These are phyloP conservation scores for Taenaris catops DNA, from an alignment of 2,888 invertebrate genomes.

Conservation along the genomic window DNA sequence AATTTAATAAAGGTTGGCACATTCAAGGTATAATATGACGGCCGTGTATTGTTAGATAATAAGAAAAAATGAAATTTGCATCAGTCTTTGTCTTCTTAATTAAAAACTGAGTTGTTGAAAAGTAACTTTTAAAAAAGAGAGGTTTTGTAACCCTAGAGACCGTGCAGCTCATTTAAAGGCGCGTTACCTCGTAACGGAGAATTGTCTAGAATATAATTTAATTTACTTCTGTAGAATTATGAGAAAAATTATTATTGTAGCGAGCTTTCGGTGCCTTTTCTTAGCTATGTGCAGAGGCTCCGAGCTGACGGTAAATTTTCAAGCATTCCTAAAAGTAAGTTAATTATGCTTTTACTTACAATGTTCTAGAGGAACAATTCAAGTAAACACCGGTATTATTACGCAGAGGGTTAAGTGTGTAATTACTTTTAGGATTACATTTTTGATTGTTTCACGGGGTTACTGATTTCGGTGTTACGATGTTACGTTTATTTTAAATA, in stretches of 20 bases:
- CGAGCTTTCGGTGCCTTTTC: not conserved
- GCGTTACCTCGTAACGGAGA: conserved; percentile 8
- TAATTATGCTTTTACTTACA: no score
- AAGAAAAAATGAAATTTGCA: no score
- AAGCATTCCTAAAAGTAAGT: not conserved
- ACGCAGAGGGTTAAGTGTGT: no score
- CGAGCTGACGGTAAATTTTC: not conserved
- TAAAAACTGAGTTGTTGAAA: conserved; percentile 11
- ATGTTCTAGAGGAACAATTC: no score
- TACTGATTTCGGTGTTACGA: no score
- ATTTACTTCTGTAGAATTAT: conserved; percentile 12
- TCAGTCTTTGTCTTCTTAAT: conserved; percentile 3
- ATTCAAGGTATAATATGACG: no score
- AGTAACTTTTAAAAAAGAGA: conserved; percentile 9
- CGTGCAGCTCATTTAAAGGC: conserved; percentile 16
- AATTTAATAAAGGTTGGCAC: no score
- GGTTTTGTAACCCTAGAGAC: conserved; percentile 9
- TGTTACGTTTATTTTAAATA: no score
- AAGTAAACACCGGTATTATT: no score
- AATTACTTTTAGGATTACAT: no score
- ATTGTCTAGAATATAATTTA: conserved; percentile 14
- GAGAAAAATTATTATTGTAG: conserved; percentile 9
- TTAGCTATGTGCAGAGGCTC: conserved; percentile 1
- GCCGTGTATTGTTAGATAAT: no score
- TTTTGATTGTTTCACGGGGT: no score